These are phyloP conservation scores for Heliconius melpomene DNA, from an alignment of 1,140 invertebrate genomes.

Conservation along the genomic window DNA sequence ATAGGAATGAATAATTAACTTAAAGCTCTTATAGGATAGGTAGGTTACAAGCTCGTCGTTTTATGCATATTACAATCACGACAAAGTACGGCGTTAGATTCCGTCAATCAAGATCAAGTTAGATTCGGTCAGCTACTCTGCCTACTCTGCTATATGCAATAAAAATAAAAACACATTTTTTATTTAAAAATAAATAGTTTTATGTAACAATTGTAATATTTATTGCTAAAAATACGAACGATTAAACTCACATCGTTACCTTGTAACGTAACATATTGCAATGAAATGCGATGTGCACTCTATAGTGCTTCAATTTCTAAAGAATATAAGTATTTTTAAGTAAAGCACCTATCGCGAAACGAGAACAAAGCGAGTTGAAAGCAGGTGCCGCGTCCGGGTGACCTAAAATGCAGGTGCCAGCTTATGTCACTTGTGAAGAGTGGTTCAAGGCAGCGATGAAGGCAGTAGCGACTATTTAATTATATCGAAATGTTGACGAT, in stretches of 20 bases:
- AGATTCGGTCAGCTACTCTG: no score
- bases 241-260: not conserved
- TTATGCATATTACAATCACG: no score
- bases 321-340: conserved; percentile 24
- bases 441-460: conserved; percentile 16
- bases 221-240: not conserved
- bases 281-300: conserved; percentile 14
- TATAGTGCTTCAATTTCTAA: conserved; percentile 16
- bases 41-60: not conserved
- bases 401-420: conserved; percentile 72
- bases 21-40: not conserved
- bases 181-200: not conserved
- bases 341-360: conserved; percentile 25
- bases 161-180: not conserved
- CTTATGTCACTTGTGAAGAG: conserved; percentile 44
- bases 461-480: not conserved
- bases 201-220: not conserved
- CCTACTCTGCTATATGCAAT: no score
- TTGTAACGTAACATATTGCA: not conserved
- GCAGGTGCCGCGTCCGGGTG: conserved; percentile 58
- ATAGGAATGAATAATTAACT: not conserved
- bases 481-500: not conserved
- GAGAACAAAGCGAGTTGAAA: conserved; percentile 39
- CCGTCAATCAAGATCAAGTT: no score
- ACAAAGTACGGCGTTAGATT: no score